These are phyloP conservation scores for Marmota monax DNA, from an alignment of 2,113 vertebrate species.

Conservation along the genomic window DNA sequence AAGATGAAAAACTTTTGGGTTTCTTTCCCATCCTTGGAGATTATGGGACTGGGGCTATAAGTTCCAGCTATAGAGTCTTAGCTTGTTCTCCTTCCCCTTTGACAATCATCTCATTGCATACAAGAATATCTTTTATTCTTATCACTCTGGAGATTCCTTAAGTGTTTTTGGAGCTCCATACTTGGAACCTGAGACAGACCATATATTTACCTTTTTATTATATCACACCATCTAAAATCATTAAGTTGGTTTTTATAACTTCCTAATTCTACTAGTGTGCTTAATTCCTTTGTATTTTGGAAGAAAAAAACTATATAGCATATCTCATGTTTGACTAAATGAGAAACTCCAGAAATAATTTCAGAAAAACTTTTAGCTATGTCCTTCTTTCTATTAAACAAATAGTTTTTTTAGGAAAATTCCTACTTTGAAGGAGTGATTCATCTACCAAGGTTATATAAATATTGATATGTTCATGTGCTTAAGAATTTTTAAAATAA, in stretches of 20 bases:
- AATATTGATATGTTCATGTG: not conserved
- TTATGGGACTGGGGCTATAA: not conserved
- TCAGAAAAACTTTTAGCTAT: not conserved
- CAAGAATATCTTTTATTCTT: not conserved
- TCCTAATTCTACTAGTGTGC: slow-evolving; percentile 22
- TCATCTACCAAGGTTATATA: not conserved
- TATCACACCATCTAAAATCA: slow-evolving; percentile 4
- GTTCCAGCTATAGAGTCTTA: not conserved
- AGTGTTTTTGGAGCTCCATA: not conserved
- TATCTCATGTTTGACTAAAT: not conserved
- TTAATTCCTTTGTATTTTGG: slow-evolving; percentile 31
- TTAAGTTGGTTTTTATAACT: not conserved
- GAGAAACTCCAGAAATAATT: slow-evolving; percentile 49
- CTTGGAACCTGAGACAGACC: not conserved
- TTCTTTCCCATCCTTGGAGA: not conserved
- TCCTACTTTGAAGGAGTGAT: slow-evolving; percentile 29
- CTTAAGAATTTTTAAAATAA: not conserved
- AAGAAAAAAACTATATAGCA: not conserved
- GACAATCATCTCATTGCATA: not conserved
- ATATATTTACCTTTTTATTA: slow-evolving; percentile 49
- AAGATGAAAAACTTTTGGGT: not conserved
- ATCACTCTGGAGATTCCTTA: not conserved
- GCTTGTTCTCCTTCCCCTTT: not conserved
- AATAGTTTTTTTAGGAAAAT: slow-evolving; percentile 47
- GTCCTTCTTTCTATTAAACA: not conserved